Base-by-base conservation (phyloP, 2,113 vertebrate species). In the Phoxinus phoxinus region DNA sequence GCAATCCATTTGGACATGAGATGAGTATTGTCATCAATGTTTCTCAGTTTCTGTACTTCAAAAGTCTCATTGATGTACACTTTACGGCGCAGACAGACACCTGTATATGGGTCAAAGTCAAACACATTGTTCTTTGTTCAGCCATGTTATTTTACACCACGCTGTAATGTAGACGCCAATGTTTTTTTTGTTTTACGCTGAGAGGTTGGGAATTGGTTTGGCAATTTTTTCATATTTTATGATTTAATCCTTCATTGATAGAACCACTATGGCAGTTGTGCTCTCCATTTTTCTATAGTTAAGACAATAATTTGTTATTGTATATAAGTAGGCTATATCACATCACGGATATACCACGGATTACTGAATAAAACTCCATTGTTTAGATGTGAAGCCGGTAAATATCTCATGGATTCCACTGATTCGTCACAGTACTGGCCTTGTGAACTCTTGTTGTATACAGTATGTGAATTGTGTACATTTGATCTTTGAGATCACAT, bases 141-240 rank as follows among this genome's bases (percentile, higher is more conserved):
- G 78, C 35, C 77, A 63, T 80, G 77, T 46, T 81, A 81, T 81
- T 81, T 81, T 69, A 46, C 44, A 81, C 80, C 61, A 81, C 6
- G 19, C 17, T 48, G 61, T 81, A 69, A 48, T 69, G 78, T 65
- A 65, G n/a, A 12, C 1, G 41, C 23, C 56, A 44, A 3, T 21
- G 37, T 21, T n/a, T 65, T n/a, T 65, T 44, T 81, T 21, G 37
- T 65, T 63, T 76, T 53, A 46, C 41, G 21, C 19, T 44, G 17
- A 63, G 51, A 46, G 3, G 23, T 63, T 41, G 12, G 56, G 32
- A 80, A n/a, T 25, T 8, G 9, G 63, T 46, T 81, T 1, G 58
- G 3, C 19, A 12, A 41, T 61, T 61, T 61, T 19, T 21, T 27
- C 19, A 63, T 25, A 19, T 25, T 63, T 46, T 59, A 9, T 59